These are phyloP conservation scores for Hydrophis major DNA, from an alignment of 2,797 vertebrate species.

Conservation along the genomic window DNA sequence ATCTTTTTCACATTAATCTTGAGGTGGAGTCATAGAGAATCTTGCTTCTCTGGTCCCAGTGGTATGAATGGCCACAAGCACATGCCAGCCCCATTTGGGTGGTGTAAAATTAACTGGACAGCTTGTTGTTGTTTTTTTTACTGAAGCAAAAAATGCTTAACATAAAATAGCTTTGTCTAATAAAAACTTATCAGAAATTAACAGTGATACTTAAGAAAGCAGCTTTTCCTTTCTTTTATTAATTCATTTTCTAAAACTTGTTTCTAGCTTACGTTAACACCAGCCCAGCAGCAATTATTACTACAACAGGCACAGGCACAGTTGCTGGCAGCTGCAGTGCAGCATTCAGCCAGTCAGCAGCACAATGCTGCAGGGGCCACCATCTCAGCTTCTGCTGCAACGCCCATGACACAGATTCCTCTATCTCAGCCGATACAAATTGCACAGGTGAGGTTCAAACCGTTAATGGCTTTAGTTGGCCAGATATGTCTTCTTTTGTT, in stretches of 20 bases:
- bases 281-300: constrained; percentile 94
- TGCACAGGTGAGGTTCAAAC: constrained; percentile 78
- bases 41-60: constrained; percentile 35
- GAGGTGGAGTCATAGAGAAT: constrained; percentile 32
- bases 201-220: constrained; percentile 33
- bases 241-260: constrained; percentile 55
- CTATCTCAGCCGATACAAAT: constrained; percentile 98
- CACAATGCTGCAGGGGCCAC: constrained; percentile 92
- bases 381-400: constrained; percentile 96
- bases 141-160: constrained; percentile 26
- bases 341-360: constrained; percentile 96
- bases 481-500: not conserved
- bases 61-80: constrained; percentile 18
- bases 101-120: not conserved
- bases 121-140: not conserved
- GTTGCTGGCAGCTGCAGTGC: constrained; percentile 92
- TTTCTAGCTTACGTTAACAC: constrained; percentile 90
- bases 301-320: constrained; percentile 98
- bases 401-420: constrained; percentile 96
- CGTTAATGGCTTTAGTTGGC: not conserved
- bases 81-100: not conserved
- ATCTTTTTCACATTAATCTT: constrained; percentile 47
- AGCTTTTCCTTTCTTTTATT: constrained; percentile 38
- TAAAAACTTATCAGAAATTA: constrained; percentile 21
- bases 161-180: not conserved